Percentiles rank a stretch among this genome's conserved stretches.
Conservation (phyloP, 2,113 vertebrate genomes). For the Onychostruthus taczanowskii region DNA sequence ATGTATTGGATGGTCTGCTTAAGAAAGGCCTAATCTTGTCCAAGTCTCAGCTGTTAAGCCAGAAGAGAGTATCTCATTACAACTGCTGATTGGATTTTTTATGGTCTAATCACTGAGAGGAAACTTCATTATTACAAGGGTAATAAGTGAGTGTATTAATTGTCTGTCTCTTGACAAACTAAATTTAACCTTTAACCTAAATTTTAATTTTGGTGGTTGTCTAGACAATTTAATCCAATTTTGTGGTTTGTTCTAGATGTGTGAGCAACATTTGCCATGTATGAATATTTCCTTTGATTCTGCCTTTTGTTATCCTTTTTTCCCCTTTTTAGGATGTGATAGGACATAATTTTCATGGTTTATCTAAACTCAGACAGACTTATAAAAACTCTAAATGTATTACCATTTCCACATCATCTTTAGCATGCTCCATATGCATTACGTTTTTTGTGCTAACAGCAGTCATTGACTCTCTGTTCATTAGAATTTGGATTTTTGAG, state of each 20-base stretch:
- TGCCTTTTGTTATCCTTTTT: not conserved
- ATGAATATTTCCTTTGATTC: not conserved
- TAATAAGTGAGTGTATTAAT: not conserved
- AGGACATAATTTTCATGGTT: not conserved
- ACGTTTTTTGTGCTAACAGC: not conserved
- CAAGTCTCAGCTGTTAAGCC: not conserved
- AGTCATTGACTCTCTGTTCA: not conserved
- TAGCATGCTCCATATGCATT: not conserved
- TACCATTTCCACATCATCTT: not conserved
- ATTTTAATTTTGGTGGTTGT: not conserved
- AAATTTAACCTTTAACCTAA: not conserved
- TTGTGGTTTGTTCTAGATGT: not conserved
- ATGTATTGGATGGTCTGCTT: not conserved
- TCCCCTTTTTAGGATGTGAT: not conserved
- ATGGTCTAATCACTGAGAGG: not conserved
- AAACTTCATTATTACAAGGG: not conserved
- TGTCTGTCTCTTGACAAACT: not conserved
- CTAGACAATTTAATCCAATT: not conserved
- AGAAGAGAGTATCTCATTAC: not conserved
- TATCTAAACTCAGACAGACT: not conserved
- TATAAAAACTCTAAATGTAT: not conserved
- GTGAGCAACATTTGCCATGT: not conserved
- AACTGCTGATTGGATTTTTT: not conserved
- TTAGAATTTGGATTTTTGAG: not conserved
- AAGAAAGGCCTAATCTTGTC: not conserved